These are phyloP conservation scores for Parnassius apollo DNA, from an alignment of 2,888 invertebrate species.

Conservation along the genomic window DNA sequence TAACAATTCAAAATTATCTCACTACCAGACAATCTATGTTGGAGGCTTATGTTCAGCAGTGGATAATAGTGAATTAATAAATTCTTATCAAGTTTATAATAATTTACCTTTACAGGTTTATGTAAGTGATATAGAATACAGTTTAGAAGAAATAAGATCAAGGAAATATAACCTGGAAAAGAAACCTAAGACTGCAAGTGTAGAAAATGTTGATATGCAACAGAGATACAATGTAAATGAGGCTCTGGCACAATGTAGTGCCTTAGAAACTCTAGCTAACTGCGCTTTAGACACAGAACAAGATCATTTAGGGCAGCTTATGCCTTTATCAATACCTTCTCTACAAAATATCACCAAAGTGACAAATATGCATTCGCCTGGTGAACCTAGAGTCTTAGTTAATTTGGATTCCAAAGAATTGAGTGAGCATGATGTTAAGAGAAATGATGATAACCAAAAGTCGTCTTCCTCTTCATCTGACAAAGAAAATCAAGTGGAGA, in stretches of 20 bases:
- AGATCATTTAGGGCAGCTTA: conserved; percentile 69
- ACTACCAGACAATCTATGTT: no score
- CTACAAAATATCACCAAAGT: conserved; percentile 74
- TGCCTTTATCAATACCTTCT: conserved; percentile 69
- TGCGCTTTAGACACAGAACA: conserved; percentile 73
- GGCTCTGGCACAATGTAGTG: conserved; percentile 73
- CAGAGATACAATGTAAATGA: conserved; percentile 63
- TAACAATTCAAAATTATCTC: no score
- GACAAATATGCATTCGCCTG: conserved; percentile 73
- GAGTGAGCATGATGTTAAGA: conserved; percentile 62
- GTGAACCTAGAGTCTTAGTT: conserved; percentile 72
- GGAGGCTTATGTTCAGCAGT: background rate
- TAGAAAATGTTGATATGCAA: conserved; percentile 47
- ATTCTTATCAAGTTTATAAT: background rate
- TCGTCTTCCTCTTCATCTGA: conserved; percentile 38
- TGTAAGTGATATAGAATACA: conserved; percentile 83
- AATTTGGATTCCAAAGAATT: conserved; percentile 75
- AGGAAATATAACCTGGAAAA: conserved; percentile 74
- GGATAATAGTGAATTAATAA: background rate
- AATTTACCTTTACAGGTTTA: conserved; percentile 59
- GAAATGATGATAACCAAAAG: conserved; percentile 56
- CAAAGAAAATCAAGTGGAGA: conserved; percentile 61
- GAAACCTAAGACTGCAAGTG: conserved; percentile 53
- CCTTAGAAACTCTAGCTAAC: conserved; percentile 73
- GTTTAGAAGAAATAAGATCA: conserved; percentile 89